phyloP scores from a whole-genome alignment of 2,113 vertebrate species.

The Trichechus manatus region DNA sequence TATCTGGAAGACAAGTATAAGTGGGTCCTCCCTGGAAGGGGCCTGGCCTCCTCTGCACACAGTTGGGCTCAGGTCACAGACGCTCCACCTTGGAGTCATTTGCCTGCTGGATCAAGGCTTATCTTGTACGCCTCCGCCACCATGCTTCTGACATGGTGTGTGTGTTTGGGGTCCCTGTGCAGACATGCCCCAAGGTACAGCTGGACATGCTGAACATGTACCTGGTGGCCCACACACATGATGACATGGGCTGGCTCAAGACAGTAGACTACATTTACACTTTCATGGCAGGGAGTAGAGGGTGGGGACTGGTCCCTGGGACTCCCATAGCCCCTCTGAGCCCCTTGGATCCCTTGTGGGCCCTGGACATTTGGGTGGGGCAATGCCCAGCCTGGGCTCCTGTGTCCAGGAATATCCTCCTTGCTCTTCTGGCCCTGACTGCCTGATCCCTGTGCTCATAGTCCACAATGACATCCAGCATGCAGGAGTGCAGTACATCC shows the following conservation, averaged over 20 bases:
- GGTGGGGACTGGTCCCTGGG: neutral
- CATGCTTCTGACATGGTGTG: neutral
- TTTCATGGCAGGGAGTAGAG: conserved; percentile 92
- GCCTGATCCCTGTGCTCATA: conserved; percentile 61
- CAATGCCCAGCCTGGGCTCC: neutral
- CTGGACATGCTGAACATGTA: conserved; percentile 93
- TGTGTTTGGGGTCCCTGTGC: neutral
- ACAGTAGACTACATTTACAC: conserved; percentile 94
- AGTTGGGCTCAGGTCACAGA: neutral
- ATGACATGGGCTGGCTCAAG: conserved; percentile 97
- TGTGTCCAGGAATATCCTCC: neutral
- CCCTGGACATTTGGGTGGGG: neutral
- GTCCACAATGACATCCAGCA: conserved; percentile 91
- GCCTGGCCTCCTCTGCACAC: neutral
- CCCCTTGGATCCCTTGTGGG: neutral
- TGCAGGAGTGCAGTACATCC: conserved; percentile 95
- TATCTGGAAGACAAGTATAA: neutral
- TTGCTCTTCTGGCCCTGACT: neutral
- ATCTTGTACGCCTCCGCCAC: neutral
- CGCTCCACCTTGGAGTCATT: neutral
- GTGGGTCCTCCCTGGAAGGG: neutral
- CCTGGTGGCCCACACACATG: conserved; percentile 95
- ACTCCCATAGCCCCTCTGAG: neutral
- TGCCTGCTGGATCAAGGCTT: neutral
- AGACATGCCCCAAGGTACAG: conserved; percentile 92